Evolutionary conservation across 2,888 invertebrate species (phyloP).

Genomic region (Mylabris sibirica): DNA sequence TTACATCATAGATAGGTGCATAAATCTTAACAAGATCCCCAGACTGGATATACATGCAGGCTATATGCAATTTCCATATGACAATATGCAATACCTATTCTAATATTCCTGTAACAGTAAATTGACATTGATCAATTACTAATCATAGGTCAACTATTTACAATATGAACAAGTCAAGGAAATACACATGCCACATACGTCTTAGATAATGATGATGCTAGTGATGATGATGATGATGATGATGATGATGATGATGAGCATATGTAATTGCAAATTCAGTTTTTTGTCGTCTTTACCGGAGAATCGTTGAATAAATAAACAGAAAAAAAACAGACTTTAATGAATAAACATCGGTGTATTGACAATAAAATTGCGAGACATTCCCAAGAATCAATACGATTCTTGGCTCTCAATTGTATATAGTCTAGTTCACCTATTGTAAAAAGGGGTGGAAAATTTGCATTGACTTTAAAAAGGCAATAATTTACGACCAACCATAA

Average conservation of each 20-base stretch:
- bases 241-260: background rate
- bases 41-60: background rate
- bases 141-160: conserved; percentile 42
- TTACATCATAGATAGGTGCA: background rate
- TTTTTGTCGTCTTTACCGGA: no score
- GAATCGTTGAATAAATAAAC: background rate
- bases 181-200: conserved; percentile 23
- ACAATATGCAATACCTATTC: conserved; percentile 39
- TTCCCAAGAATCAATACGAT: background rate
- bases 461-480: conserved; percentile 14
- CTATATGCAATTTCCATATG: conserved; percentile 14
- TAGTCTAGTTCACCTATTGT: background rate
- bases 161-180: conserved; percentile 31
- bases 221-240: background rate
- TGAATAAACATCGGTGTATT: background rate
- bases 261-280: no score
- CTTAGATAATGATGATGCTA: background rate
- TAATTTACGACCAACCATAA: conserved; percentile 45
- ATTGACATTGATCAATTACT: conserved; percentile 47
- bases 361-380: background rate
- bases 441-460: background rate
- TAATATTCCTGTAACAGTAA: conserved; percentile 41
- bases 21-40: background rate
- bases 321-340: background rate
- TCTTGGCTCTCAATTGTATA: background rate